A percentile compares a stretch with the other conserved stretches of the same genome.
These are phyloP conservation scores for Allochrocebus solatus DNA, from an alignment of 2,797 vertebrate species.

Conservation along the genomic window DNA sequence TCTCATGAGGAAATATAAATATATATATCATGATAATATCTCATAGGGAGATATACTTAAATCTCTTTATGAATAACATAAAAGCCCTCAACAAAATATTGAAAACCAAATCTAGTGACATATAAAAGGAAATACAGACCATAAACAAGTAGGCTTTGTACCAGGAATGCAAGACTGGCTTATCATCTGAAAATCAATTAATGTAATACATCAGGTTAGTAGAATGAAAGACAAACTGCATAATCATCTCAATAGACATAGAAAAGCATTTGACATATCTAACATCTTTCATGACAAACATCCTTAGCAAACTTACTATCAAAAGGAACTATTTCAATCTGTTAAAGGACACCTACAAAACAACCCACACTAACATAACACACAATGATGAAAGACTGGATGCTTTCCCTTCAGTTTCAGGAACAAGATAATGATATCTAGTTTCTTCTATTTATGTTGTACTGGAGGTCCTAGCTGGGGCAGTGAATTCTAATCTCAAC, in stretches of 20 bases:
- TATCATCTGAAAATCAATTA: background rate
- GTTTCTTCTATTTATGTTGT: background rate
- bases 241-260: background rate
- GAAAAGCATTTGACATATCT: background rate
- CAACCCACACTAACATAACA: background rate
- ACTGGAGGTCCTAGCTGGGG: background rate
- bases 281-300: background rate
- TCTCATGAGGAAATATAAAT: background rate
- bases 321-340: background rate
- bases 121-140: background rate
- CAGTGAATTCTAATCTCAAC: background rate
- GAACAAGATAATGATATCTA: background rate
- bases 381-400: background rate
- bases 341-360: background rate
- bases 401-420: background rate
- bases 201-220: background rate
- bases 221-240: background rate
- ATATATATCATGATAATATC: background rate
- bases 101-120: background rate
- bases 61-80: background rate
- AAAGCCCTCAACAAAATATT: background rate
- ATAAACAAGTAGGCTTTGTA: background rate
- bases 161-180: background rate
- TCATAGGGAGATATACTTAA: background rate
- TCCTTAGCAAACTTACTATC: background rate